Evolutionary conservation across 2,888 invertebrate species (phyloP).

Genomic region (Nesidiocoris tenuis): DNA sequence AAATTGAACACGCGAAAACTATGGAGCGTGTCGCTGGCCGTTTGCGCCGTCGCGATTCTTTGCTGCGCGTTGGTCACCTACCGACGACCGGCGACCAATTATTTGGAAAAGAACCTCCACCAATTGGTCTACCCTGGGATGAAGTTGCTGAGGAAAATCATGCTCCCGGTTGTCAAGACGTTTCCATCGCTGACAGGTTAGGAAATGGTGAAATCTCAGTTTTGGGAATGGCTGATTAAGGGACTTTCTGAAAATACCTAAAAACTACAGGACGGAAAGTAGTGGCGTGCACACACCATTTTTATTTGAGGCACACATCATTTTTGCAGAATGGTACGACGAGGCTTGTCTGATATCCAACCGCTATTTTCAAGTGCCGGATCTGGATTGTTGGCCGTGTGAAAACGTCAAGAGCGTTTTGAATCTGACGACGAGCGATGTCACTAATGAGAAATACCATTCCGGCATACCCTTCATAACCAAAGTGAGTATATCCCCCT

Average conservation of each 20-base stretch:
- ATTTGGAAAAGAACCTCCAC: conserved; percentile 71
- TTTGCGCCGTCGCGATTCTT: conserved; percentile 44
- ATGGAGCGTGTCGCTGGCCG: conserved; percentile 27
- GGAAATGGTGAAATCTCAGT: too few relatives aligned
- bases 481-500: conserved; percentile 54
- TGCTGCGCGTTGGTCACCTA: conserved; percentile 59
- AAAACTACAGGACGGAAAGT: too few relatives aligned
- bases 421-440: conserved; percentile 63
- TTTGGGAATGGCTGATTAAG: too few relatives aligned
- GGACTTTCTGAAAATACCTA: too few relatives aligned
- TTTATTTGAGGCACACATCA: too few relatives aligned
- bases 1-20: conserved; percentile 25
- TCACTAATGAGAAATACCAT: conserved; percentile 58
- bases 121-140: conserved; percentile 79
- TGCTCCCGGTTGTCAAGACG: conserved; percentile 72
- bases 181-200: conserved; percentile 76
- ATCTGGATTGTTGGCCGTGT: conserved; percentile 84
- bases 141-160: conserved; percentile 68
- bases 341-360: conserved; percentile 81
- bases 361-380: conserved; percentile 77
- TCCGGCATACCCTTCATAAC: conserved; percentile 62
- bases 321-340: conserved; percentile 79
- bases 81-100: conserved; percentile 63
- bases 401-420: conserved; percentile 67
- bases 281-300: too few relatives aligned